A percentile compares a stretch with the other conserved stretches of the same genome.
Evolutionary conservation across 2,888 invertebrate species (phyloP).

Genomic region (Gryllus longicercus): DNA sequence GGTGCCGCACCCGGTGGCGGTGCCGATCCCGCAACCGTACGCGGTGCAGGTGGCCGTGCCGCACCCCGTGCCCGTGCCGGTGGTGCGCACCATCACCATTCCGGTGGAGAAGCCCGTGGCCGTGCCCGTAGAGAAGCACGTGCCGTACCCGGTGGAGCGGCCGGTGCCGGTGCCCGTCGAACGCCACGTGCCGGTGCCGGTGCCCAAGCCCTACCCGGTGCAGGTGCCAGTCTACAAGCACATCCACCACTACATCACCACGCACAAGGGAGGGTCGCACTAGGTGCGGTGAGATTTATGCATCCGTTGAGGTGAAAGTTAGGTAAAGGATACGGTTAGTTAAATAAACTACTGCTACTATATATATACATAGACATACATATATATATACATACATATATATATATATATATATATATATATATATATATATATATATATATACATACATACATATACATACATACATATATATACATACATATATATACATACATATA

Average conservation of each 20-base stretch:
- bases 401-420: too few species aligned
- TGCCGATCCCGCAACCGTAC: slow-evolving; percentile 25
- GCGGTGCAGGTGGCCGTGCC: slow-evolving; percentile 25
- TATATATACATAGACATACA: too few species aligned
- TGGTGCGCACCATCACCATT: slow-evolving; percentile 5
- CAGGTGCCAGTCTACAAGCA: slow-evolving; percentile 27
- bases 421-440: too few species aligned
- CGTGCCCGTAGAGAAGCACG: slow-evolving; percentile 26
- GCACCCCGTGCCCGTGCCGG: slow-evolving; percentile 23
- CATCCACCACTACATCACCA: slow-evolving; percentile 28
- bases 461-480: too few species aligned
- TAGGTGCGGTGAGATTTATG: not conserved
- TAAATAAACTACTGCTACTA: too few species aligned
- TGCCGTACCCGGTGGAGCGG: slow-evolving; percentile 27
- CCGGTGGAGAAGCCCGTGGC: slow-evolving; percentile 31
- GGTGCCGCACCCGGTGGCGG: not conserved
- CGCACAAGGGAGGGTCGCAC: slow-evolving; percentile 21
- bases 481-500: too few species aligned
- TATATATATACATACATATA: too few species aligned
- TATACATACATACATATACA: too few species aligned
- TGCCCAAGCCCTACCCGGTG: slow-evolving; percentile 27
- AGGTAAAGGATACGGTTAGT: too few species aligned
- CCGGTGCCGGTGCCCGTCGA: slow-evolving; percentile 25
- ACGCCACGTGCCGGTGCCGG: slow-evolving; percentile 25
- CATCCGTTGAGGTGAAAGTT: too few species aligned